Evolutionary conservation across 2,888 invertebrate species (phyloP).

Genomic region (Tethea ocularis): DNA sequence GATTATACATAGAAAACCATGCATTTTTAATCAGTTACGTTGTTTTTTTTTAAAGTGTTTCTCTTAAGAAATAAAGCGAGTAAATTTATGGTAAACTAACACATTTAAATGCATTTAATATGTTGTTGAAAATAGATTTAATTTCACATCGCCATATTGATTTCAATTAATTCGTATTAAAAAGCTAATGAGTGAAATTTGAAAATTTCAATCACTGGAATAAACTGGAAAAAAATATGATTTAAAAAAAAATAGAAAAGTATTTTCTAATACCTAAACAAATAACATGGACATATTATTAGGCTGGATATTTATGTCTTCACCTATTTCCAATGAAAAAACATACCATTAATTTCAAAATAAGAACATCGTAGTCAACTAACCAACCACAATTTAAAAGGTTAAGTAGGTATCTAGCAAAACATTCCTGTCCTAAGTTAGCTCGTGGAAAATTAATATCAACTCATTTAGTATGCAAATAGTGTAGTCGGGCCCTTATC

Average conservation of each 20-base stretch:
- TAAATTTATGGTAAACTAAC: constrained; percentile 10
- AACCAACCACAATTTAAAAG: not conserved
- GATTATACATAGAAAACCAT: constrained; percentile 37
- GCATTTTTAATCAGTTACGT: constrained; percentile 38
- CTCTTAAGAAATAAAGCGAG: constrained; percentile 15
- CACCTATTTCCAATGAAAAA: not conserved
- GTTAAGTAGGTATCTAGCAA: not conserved
- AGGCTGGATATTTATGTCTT: too few relatives aligned
- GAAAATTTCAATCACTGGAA: not conserved
- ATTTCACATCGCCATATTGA: not conserved
- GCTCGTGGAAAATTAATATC: constrained; percentile 72
- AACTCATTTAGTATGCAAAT: constrained; percentile 81
- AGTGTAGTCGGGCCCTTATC: constrained; percentile 68
- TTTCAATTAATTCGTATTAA: not conserved
- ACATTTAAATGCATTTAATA: constrained; percentile 16
- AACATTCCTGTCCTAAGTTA: not conserved
- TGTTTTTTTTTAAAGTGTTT: constrained; percentile 21
- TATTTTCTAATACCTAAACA: too few relatives aligned
- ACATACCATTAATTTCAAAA: not conserved
- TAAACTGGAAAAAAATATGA: not conserved
- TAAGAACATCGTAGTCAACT: not conserved
- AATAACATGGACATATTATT: too few relatives aligned
- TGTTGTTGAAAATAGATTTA: not conserved
- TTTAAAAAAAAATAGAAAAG: too few relatives aligned
- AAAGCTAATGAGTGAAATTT: not conserved